Percentiles rank a stretch among this genome's conserved stretches.
Evolutionary conservation across 2,888 invertebrate species (phyloP).

Genomic region (Slavum lentiscoides): DNA sequence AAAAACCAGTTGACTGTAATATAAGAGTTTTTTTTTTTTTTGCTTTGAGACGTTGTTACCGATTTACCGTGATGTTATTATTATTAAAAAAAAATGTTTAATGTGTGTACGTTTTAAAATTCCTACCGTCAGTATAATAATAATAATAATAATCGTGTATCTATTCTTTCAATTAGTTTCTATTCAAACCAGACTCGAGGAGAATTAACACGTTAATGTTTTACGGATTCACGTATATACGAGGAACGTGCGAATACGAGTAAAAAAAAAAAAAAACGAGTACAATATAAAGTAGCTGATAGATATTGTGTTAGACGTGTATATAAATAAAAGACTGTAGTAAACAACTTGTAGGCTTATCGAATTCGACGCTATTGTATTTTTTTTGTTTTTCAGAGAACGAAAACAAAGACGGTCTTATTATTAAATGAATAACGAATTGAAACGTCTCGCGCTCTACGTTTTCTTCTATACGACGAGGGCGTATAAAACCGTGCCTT

Average conservation of each 20-base stretch:
- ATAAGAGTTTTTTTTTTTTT: too few relatives aligned
- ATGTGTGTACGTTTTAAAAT: too few relatives aligned
- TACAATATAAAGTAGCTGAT: neutral
- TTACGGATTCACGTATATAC: neutral
- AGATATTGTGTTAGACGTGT: neutral
- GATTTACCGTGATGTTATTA: too few relatives aligned
- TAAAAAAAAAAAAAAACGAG: neutral
- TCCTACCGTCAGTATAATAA: too few relatives aligned
- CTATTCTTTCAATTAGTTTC: neutral
- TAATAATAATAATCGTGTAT: neutral
- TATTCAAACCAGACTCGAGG: neutral
- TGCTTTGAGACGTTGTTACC: too few relatives aligned
- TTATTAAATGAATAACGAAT: neutral
- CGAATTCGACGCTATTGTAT: neutral
- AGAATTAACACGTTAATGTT: neutral
- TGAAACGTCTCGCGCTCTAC: too few relatives aligned
- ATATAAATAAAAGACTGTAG: neutral
- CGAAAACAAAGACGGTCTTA: slow-evolving; percentile 1
- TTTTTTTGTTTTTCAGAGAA: neutral
- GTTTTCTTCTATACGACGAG: too few relatives aligned
- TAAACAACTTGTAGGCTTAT: neutral
- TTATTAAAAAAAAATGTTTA: too few relatives aligned
- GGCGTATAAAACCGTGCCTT: too few relatives aligned
- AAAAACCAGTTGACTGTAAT: too few relatives aligned
- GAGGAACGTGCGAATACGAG: neutral